Conservation (phyloP, 2,888 invertebrate genomes). For the Syritta pipiens region DNA sequence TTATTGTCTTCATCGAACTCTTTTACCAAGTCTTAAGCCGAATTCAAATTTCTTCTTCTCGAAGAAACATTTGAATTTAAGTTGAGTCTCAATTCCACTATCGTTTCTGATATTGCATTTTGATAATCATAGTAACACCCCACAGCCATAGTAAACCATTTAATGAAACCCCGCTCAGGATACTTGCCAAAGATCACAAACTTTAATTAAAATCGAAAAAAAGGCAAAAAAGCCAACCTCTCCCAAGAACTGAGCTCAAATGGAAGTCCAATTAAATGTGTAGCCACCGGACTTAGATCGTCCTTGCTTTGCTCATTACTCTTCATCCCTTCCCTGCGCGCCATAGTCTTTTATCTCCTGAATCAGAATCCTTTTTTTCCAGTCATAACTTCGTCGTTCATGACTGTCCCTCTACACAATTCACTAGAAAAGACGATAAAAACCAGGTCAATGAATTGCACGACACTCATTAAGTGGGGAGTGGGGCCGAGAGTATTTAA, state of each 20-base stretch:
- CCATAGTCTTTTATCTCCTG: constrained; percentile 6
- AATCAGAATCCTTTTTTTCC: background rate
- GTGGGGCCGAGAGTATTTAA: constrained; percentile 39
- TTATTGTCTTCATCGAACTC: no score
- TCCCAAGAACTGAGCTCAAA: constrained; percentile 3
- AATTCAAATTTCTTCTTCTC: no score
- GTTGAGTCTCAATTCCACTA: no score
- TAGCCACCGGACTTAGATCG: background rate
- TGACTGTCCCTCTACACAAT: background rate
- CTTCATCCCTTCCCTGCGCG: no score
- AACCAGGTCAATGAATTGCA: constrained; percentile 36
- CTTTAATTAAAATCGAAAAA: constrained; percentile 11
- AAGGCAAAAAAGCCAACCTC: background rate
- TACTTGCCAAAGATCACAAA: constrained; percentile 2
- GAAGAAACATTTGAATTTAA: no score
- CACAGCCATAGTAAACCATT: no score
- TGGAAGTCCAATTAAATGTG: constrained; percentile 27
- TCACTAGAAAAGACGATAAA: constrained; percentile 17
- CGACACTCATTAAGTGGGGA: constrained; percentile 24
- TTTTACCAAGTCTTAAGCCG: no score
- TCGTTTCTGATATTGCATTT: no score
- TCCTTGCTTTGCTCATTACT: constrained; percentile 19
- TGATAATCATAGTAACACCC: no score
- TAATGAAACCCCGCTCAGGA: no score
- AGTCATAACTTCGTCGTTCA: no score